These are phyloP conservation scores for Urophycis tenuis DNA, from an alignment of 2,797 vertebrate genomes.

Conservation along the genomic window DNA sequence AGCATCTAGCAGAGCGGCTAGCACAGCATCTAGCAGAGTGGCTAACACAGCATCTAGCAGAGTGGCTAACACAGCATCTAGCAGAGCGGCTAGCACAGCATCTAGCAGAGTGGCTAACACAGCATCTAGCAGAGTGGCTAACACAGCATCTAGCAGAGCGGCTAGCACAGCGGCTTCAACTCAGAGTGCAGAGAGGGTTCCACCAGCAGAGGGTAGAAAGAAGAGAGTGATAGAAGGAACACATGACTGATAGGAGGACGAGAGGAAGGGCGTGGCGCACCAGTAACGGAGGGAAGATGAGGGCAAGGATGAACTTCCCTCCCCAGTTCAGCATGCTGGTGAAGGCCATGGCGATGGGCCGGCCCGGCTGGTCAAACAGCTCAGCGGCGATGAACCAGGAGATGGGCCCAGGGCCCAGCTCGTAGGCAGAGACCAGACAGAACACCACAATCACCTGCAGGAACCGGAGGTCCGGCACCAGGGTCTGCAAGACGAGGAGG, in stretches of 20 bases:
- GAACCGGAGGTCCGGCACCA: slow-evolving; percentile 57
- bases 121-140: no score
- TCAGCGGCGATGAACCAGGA: slow-evolving; percentile 70
- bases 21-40: no score
- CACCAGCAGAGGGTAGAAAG: no score
- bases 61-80: no score
- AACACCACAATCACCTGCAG: slow-evolving; percentile 66
- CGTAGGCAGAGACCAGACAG: slow-evolving; percentile 64
- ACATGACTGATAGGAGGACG: background rate
- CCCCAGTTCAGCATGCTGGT: slow-evolving; percentile 71
- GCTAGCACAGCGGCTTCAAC: no score
- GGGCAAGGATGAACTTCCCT: slow-evolving; percentile 65
- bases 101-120: no score
- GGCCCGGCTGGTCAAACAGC: slow-evolving; percentile 63
- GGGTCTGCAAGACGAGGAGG: slow-evolving; percentile 31
- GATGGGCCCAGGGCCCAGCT: slow-evolving; percentile 62
- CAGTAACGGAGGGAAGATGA: slow-evolving; percentile 62
- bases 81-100: no score
- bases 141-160: no score
- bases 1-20: no score
- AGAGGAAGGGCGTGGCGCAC: slow-evolving; percentile 37
- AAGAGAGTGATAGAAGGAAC: background rate
- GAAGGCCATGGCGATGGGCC: slow-evolving; percentile 67
- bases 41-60: no score
- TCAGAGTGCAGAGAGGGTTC: no score